Percentiles rank a stretch among this genome's conserved stretches.
These are phyloP conservation scores for Hololepta plana DNA, from an alignment of 2,888 invertebrate genomes.

Conservation along the genomic window DNA sequence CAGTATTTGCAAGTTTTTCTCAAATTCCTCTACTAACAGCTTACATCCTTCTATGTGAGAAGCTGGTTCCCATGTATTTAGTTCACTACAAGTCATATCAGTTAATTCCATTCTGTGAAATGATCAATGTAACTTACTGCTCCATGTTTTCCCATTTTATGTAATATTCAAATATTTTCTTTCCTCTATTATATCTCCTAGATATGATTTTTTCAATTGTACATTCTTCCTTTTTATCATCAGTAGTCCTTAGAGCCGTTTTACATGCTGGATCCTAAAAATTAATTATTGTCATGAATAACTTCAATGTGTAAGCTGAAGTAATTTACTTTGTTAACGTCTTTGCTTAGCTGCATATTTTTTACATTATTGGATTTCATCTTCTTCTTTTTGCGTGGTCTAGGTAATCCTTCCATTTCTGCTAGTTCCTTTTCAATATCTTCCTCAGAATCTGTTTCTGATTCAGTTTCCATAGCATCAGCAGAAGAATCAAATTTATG, in stretches of 20 bases:
- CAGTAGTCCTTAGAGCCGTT: slow-evolving; percentile 5
- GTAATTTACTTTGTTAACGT: slow-evolving; percentile 3
- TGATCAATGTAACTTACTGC: slow-evolving; percentile 34
- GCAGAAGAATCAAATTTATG: too few relatives aligned
- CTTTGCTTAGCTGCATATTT: too few relatives aligned
- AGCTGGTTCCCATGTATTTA: slow-evolving; percentile 74
- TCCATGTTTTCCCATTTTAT: slow-evolving; percentile 73
- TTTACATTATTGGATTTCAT: too few relatives aligned
- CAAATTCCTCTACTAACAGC: slow-evolving; percentile 60
- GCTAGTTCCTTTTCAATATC: slow-evolving; percentile 2
- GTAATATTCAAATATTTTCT: slow-evolving; percentile 62
- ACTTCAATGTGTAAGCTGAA: slow-evolving; percentile 1
- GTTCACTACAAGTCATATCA: slow-evolving; percentile 33
- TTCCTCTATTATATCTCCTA: slow-evolving; percentile 61
- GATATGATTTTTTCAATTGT: slow-evolving; percentile 70
- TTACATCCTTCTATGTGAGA: slow-evolving; percentile 61
- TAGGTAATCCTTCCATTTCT: neutral
- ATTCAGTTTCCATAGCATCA: too few relatives aligned
- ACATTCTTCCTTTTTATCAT: slow-evolving; percentile 37
- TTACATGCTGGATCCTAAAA: neutral
- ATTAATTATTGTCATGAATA: neutral
- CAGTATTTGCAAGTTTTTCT: slow-evolving; percentile 56
- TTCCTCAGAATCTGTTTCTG: too few relatives aligned
- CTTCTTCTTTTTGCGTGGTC: too few relatives aligned
- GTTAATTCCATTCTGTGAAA: neutral